These are phyloP conservation scores for Trinectes maculatus DNA, from an alignment of 2,113 vertebrate genomes.

Conservation along the genomic window DNA sequence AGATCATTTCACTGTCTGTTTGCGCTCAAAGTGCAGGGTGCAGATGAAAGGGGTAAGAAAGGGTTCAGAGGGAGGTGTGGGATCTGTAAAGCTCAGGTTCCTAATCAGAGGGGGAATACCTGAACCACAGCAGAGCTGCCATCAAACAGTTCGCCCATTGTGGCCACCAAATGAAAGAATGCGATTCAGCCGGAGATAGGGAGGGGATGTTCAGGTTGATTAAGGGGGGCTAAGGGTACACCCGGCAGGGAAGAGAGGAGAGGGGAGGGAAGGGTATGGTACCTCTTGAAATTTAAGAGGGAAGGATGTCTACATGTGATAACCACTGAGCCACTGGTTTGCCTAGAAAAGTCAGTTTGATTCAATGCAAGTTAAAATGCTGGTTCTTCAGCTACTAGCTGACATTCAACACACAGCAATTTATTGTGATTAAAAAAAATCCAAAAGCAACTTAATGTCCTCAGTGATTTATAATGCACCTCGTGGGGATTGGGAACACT, in stretches of 20 bases:
- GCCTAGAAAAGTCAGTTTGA: too few relatives aligned
- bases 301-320: not conserved
- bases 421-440: too few relatives aligned
- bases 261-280: not conserved
- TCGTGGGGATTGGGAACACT: too few relatives aligned
- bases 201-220: constrained; percentile 31
- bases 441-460: too few relatives aligned
- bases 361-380: too few relatives aligned
- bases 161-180: constrained; percentile 74
- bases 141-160: constrained; percentile 82
- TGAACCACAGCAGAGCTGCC: constrained; percentile 68
- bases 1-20: constrained; percentile 21
- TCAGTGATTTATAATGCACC: too few relatives aligned
- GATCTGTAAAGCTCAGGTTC: constrained; percentile 72
- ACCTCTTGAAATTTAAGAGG: not conserved
- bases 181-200: constrained; percentile 77
- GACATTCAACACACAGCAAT: too few relatives aligned
- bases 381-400: not conserved
- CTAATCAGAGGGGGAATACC: constrained; percentile 77
- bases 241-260: constrained; percentile 29
- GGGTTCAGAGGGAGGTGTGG: constrained; percentile 7
- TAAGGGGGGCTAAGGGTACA: constrained; percentile 22
- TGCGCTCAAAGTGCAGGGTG: not conserved
- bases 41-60: constrained; percentile 3
- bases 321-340: too few relatives aligned